These are phyloP conservation scores for Syrmaticus mikado DNA, from an alignment of 2,113 vertebrate species.

Conservation along the genomic window DNA sequence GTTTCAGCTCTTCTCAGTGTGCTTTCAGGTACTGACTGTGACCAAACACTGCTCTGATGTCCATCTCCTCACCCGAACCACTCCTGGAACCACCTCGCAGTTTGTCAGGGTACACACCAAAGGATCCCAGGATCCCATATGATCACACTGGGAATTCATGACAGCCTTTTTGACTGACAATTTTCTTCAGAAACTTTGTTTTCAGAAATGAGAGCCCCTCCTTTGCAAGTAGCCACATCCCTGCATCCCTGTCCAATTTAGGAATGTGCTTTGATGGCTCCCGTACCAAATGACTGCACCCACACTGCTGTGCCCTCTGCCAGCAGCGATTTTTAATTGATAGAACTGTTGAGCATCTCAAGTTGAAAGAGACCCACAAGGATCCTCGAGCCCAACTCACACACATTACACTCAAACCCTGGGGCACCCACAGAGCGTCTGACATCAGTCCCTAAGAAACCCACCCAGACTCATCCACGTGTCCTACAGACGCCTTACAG, in stretches of 20 bases:
- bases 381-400: background rate
- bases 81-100: background rate
- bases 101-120: background rate
- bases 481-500: background rate
- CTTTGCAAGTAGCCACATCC: no score
- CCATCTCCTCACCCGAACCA: background rate
- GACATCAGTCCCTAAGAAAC: no score
- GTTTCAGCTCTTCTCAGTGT: background rate
- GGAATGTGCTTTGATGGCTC: background rate
- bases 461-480: no score
- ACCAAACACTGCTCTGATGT: background rate
- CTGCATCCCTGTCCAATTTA: background rate
- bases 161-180: background rate
- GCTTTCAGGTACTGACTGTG: background rate
- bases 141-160: background rate
- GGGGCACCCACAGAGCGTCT: background rate
- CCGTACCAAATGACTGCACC: rapidly evolving
- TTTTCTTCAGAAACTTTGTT: background rate
- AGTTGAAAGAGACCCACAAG: background rate
- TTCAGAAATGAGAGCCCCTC: background rate
- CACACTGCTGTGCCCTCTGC: background rate
- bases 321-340: background rate
- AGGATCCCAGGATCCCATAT: background rate
- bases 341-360: background rate
- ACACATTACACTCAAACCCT: background rate